Evolutionary conservation across 1,140 invertebrate species (phyloP).

Genomic region (Cephus cinctus): DNA sequence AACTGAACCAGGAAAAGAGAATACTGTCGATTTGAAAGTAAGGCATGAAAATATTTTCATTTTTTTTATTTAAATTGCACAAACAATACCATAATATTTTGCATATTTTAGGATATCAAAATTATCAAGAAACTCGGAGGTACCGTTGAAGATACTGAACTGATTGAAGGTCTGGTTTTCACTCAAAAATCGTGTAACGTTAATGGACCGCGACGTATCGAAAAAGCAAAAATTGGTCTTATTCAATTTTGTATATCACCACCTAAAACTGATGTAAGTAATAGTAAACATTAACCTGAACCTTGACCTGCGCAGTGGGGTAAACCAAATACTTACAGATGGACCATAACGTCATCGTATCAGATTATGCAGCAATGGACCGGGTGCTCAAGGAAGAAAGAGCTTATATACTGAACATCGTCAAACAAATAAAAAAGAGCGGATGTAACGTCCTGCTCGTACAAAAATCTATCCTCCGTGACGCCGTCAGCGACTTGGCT

Average conservation of each 20-base stretch:
- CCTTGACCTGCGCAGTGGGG: not conserved
- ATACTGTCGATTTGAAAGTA: constrained; percentile 63
- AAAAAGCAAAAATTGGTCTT: constrained; percentile 98
- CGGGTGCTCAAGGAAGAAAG: constrained; percentile 97
- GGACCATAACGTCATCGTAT: constrained; percentile 98
- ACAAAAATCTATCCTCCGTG: constrained; percentile 97
- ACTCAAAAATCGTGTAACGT: constrained; percentile 85
- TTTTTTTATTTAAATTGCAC: constrained; percentile 6
- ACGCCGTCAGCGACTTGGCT: constrained; percentile 95
- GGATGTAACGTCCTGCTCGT: constrained; percentile 98
- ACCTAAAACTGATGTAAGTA: constrained; percentile 95
- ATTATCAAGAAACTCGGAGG: constrained; percentile 95
- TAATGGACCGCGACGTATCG: constrained; percentile 89
- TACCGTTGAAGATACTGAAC: constrained; percentile 96
- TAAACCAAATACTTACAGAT: constrained; percentile 66
- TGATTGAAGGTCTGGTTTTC: constrained; percentile 94
- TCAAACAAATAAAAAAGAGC: constrained; percentile 98
- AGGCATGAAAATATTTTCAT: constrained; percentile 19
- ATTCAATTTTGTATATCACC: constrained; percentile 99
- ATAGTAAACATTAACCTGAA: not conserved
- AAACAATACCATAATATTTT: constrained; percentile 3
- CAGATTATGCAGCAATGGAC: constrained; percentile 99
- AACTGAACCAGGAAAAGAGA: constrained; percentile 61
- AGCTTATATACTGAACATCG: constrained; percentile 96
- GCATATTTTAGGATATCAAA: constrained; percentile 76